Conservation (phyloP, 1,140 invertebrate genomes). For the Bombus impatiens region DNA sequence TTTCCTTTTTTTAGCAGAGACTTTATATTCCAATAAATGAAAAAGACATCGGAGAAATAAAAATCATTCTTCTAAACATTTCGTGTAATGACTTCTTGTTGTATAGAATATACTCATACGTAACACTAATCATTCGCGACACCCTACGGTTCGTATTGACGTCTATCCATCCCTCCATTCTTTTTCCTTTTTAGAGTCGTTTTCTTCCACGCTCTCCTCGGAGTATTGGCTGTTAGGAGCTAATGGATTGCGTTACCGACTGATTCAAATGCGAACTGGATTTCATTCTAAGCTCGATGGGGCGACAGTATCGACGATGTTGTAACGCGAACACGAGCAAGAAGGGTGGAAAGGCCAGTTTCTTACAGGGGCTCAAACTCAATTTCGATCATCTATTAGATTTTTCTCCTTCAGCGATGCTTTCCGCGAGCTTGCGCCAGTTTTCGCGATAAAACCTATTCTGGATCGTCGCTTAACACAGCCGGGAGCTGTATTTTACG, state of each 20-base stretch:
- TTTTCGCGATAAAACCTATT: constrained; percentile 58
- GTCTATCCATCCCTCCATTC: constrained; percentile 51
- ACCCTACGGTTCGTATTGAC: constrained; percentile 37
- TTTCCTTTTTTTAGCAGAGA: too few species aligned
- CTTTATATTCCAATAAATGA: too few species aligned
- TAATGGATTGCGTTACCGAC: constrained; percentile 81
- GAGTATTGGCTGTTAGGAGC: constrained; percentile 80
- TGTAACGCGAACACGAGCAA: constrained; percentile 66
- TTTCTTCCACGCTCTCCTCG: constrained; percentile 63
- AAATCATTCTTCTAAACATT: too few species aligned
- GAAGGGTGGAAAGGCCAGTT: constrained; percentile 68
- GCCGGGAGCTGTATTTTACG: constrained; percentile 37
- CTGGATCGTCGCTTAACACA: constrained; percentile 49
- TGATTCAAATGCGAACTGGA: constrained; percentile 82
- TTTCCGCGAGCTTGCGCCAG: constrained; percentile 55
- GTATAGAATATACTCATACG: constrained; percentile 15
- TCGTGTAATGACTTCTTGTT: neutral
- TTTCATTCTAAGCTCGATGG: constrained; percentile 76
- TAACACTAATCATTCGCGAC: constrained; percentile 71
- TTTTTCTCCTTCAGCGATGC: constrained; percentile 74
- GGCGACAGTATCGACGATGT: constrained; percentile 66
- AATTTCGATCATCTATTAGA: constrained; percentile 79
- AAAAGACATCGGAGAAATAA: too few species aligned
- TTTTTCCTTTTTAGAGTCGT: constrained; percentile 48
- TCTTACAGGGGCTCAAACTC: constrained; percentile 78